Percentiles rank a stretch among this genome's conserved stretches.
Evolutionary conservation across 2,888 invertebrate genomes (phyloP).

Genomic region (Synanthedon formicaeformis): DNA sequence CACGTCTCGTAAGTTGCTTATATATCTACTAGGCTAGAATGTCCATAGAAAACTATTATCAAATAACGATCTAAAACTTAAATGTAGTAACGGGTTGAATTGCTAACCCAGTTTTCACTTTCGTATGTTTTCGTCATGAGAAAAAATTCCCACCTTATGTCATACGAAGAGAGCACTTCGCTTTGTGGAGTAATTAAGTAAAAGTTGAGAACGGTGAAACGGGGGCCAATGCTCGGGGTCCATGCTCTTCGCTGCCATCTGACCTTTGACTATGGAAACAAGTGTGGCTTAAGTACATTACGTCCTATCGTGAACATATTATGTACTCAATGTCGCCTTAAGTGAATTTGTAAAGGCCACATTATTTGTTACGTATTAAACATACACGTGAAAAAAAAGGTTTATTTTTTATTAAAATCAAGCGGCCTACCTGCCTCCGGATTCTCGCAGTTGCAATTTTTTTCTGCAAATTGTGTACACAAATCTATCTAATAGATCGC

Average conservation of each 20-base stretch:
- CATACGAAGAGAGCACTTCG: conserved; percentile 48
- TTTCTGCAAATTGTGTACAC: too few relatives aligned
- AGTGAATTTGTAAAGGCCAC: too few relatives aligned
- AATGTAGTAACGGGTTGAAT: background rate
- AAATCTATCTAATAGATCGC: too few relatives aligned
- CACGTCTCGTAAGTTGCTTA: too few relatives aligned
- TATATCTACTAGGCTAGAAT: background rate
- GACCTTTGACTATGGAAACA: conserved; percentile 14
- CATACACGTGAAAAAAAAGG: too few relatives aligned
- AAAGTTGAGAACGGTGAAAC: conserved; percentile 38
- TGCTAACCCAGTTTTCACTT: conserved; percentile 48
- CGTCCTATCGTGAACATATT: background rate
- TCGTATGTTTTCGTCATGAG: conserved; percentile 34
- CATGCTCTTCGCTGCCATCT: conserved; percentile 14
- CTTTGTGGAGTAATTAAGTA: conserved; percentile 57
- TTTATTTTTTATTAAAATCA: too few relatives aligned
- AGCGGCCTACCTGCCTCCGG: too few relatives aligned
- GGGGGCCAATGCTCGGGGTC: conserved; percentile 15
- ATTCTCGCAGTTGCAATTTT: too few relatives aligned
- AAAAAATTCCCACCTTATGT: conserved; percentile 32
- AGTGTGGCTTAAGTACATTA: conserved; percentile 4
- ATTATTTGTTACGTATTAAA: too few relatives aligned
- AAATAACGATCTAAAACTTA: background rate
- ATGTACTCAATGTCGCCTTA: background rate
- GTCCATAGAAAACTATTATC: conserved; percentile 1